Percentiles rank a stretch among this genome's conserved stretches.
phyloP scores from a whole-genome alignment of 2,888 invertebrate species.

The Linnaemya tessellans region DNA sequence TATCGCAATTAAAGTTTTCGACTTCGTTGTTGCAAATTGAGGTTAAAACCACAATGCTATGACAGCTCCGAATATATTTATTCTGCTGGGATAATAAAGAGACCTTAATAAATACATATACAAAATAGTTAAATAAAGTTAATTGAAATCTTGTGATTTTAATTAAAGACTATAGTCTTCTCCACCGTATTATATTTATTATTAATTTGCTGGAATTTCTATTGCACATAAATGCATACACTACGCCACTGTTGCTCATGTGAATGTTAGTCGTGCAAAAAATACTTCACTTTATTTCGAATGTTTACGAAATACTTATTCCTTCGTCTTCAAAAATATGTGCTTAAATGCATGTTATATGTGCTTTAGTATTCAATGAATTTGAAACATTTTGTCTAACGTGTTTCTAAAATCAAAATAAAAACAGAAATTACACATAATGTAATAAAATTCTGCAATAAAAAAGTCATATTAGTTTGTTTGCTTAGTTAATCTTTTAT shows the following conservation, averaged over 20 bases:
- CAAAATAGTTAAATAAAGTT: no score
- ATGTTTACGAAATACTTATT: slow-evolving; percentile 15
- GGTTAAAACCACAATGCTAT: no score
- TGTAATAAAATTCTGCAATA: slow-evolving; percentile 31
- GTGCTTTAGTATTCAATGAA: slow-evolving; percentile 54
- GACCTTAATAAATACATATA: no score
- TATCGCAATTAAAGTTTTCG: no score
- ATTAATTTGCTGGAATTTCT: neutral
- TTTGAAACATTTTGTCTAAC: slow-evolving; percentile 57
- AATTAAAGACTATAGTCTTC: no score
- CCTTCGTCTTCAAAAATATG: neutral
- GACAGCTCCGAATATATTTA: no score
- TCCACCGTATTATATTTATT: no score
- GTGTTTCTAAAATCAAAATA: slow-evolving; percentile 48
- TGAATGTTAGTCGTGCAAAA: neutral
- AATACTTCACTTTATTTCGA: slow-evolving; percentile 19
- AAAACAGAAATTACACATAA: slow-evolving; percentile 44
- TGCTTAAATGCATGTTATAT: slow-evolving; percentile 18
- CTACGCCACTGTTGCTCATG: slow-evolving; percentile 29
- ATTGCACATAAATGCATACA: neutral
- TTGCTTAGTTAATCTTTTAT: slow-evolving; percentile 26
- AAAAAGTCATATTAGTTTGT: slow-evolving; percentile 42
- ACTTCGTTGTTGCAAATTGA: no score
- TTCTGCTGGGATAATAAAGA: no score
- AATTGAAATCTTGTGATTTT: no score